Base-by-base conservation (phyloP, 1,140 invertebrate genomes). In the Lithobius niger region DNA sequence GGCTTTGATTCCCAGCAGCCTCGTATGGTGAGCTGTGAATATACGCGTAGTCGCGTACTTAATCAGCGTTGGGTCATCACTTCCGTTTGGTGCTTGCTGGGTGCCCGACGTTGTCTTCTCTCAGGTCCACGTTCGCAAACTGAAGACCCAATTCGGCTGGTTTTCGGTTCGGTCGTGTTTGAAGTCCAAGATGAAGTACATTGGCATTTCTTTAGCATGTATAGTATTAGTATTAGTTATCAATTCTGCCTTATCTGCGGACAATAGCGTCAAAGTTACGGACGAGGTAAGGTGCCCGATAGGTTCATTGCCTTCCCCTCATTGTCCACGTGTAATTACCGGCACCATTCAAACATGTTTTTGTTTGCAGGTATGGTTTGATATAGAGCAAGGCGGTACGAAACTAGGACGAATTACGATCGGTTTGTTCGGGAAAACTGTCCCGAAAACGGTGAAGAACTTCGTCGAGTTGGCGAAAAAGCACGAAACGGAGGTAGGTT, bases 391-490 rank as follows among this genome's bases (percentile, higher is more conserved):
- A 61, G 88, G 86, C 55, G 83, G 82, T 54, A 75, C 88, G 71
- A 71, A 78, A 28, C 67, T 79, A 24, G 94, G 94, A 13, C 75
- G 84, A 63, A 85, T 99, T 57, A 81, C 84, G 0, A 84, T 99
- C 59, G 96, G 93, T 2, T 73, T 99, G 0, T 99, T 99, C 76
- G 95, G 95, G 1, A 82, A 91, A 61, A 75, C 84, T 48, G 90
- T 88, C 0, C 95, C 96, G 2, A 94, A 88, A 74, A 93, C 96
- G 1, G 91, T 88, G 0, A 75, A 86, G 60, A 99, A 99, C 68
- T 99, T 99, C 65, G 73, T 82, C 52, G 74, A 83, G 16, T 73
- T 97, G n/a, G 82, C 88, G n/a, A 77, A 27, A n/a, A 59, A 59
- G 54, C 47, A 43, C 3, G 18, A 52, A 19, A 54, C 80, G 13